Percentiles rank a stretch among this genome's conserved stretches.
These are phyloP conservation scores for Cyaniris semiargus DNA, from an alignment of 2,888 invertebrate species.

Conservation along the genomic window DNA sequence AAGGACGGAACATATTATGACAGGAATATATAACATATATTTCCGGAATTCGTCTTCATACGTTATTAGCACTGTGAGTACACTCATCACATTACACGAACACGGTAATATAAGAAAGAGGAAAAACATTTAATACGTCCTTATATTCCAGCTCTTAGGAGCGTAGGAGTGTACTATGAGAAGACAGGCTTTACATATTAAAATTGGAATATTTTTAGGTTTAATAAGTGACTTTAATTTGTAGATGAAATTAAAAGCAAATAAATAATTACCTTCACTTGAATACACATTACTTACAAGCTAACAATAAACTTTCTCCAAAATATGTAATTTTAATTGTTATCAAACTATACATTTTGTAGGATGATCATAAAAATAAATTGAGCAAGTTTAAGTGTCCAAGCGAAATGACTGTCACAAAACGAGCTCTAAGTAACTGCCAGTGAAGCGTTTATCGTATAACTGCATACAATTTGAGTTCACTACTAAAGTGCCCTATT, in stretches of 20 bases:
- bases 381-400: constrained; percentile 16
- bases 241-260: too few relatives aligned
- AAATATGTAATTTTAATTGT: constrained; percentile 15
- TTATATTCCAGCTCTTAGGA: neutral
- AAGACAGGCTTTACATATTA: too few relatives aligned
- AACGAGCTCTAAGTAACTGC: constrained; percentile 42
- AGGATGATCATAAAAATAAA: constrained; percentile 23
- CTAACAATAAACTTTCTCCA: neutral
- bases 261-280: too few relatives aligned
- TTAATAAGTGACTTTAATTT: too few relatives aligned
- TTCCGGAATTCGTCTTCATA: neutral
- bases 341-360: neutral
- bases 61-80: neutral
- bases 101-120: neutral
- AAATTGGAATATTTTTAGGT: too few relatives aligned
- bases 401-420: constrained; percentile 40
- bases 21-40: neutral
- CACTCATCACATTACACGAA: constrained; percentile 7
- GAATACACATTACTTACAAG: neutral
- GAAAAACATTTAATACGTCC: neutral
- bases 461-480: constrained; percentile 33
- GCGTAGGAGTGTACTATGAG: too few relatives aligned
- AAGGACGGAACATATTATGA: neutral
- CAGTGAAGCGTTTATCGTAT: constrained; percentile 37
- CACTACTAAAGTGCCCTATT: constrained; percentile 21